These are phyloP conservation scores for Huso huso DNA, from an alignment of 2,797 vertebrate species.

Conservation along the genomic window DNA sequence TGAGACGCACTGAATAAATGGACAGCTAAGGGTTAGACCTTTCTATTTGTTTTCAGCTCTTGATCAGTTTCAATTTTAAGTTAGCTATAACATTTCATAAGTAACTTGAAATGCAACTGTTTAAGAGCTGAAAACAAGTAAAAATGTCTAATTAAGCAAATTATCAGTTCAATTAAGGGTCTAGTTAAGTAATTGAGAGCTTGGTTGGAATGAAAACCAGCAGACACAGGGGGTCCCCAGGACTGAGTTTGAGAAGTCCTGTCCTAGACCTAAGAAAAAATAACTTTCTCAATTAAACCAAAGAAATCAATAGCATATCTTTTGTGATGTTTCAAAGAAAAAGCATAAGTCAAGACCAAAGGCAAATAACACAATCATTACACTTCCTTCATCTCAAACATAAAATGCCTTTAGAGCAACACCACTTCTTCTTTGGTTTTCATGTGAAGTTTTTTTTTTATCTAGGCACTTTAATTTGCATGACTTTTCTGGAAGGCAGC, in stretches of 20 bases:
- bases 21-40: too few species aligned
- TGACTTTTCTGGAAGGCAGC: conserved; percentile 93
- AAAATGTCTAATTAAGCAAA: too few species aligned
- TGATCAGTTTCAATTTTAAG: too few species aligned
- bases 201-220: too few species aligned
- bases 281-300: conserved; percentile 61
- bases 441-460: conserved; percentile 82
- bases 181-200: too few species aligned
- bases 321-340: conserved; percentile 62
- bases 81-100: conserved; percentile 26
- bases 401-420: conserved; percentile 79
- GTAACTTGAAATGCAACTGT: too few species aligned
- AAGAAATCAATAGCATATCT: conserved; percentile 59
- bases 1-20: too few species aligned
- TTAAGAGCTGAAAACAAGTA: too few species aligned
- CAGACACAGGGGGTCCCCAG: too few species aligned
- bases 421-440: conserved; percentile 81
- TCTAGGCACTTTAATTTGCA: conserved; percentile 96
- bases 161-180: conserved; percentile 99
- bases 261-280: conserved; percentile 24
- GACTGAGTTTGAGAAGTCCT: neutral
- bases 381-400: conserved; percentile 77
- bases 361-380: conserved; percentile 93
- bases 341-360: conserved; percentile 69
- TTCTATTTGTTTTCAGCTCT: too few species aligned